Conservation (phyloP, 2,888 invertebrate genomes). For the Ochropleura leucogaster region DNA sequence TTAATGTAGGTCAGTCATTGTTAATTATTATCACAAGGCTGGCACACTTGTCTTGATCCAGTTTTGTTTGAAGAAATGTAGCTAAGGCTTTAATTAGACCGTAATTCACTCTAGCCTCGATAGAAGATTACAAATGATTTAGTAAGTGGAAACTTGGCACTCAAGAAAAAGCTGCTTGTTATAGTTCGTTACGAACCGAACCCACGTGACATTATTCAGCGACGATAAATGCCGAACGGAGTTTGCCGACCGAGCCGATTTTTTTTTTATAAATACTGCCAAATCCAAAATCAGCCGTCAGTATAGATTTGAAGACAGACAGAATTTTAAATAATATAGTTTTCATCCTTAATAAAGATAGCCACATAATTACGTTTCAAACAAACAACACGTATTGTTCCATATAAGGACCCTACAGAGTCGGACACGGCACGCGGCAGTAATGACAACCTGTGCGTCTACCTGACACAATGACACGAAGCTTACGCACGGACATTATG, state of each 20-base stretch:
- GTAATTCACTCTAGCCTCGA: not conserved
- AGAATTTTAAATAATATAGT: conserved; percentile 3
- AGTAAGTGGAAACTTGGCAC: not conserved
- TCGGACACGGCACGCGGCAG: conserved; percentile 6
- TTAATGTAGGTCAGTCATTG: conserved; percentile 22
- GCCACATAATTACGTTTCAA: conserved; percentile 27
- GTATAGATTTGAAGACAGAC: no score
- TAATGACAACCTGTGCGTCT: conserved; percentile 33
- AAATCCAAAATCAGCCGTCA: not conserved
- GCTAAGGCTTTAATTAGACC: not conserved
- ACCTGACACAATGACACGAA: conserved; percentile 54
- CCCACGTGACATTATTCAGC: no score
- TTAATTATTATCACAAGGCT: conserved; percentile 8
- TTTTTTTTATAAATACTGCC: no score
- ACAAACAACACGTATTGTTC: conserved; percentile 60
- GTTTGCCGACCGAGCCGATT: no score
- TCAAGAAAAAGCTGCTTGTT: no score
- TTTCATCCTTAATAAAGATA: conserved; percentile 34
- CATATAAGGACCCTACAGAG: conserved; percentile 38
- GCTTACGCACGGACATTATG: conserved; percentile 30
- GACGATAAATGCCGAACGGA: no score
- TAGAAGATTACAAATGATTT: not conserved
- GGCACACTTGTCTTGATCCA: not conserved
- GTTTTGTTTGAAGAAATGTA: not conserved
- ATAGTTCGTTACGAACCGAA: no score